Base-by-base conservation (phyloP, 2,888 invertebrate species). In the Andrena dorsata region DNA sequence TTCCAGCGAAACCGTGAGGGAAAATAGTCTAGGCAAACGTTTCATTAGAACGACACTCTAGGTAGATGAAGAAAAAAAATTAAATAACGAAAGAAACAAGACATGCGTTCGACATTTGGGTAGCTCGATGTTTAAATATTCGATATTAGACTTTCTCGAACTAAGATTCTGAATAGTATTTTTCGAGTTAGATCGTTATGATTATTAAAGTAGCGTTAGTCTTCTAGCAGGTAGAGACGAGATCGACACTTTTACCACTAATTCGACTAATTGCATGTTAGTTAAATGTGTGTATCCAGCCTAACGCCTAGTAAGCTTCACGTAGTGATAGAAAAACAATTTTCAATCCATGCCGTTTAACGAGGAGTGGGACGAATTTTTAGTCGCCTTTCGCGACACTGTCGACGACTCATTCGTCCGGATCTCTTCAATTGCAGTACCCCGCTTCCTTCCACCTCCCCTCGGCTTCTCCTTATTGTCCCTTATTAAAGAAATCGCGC, bases 81-180 rank as follows among this genome's bases (percentile, higher is more conserved):
- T 28, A 30, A 49, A 47, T 26, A 23, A 58, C 6, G 4, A 58
- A 58, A 53, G 30, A 74, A 47, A 74, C 66, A 28, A n/a, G 60
- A 51, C 61, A 78, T 63, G 68, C 78, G 68, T 68, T 56, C 70
- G 61, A 70, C 35, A 58, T 51, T 56, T 56, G 56, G 73, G 66
- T 74, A 66, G 73, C 66, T 73, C 64, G 73, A 56, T 66, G 41
- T 66, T 74, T 41, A 68, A 63, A 53, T 51, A 53, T 68, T 68
- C 68, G 16, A 68, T 68, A 68, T 56, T 68, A 68, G 53, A 70
- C 47, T 76, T 81, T 82, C 83, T 80, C 49, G 81, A 85, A 88
- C 80, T 88, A 87, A 90, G 86, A 80, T 83, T 86, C 88, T 88
- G 86, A 88, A 82, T 88, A 90, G 89, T 93, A 92, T 90, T 92